These are phyloP conservation scores for Pyrrhosoma nymphula DNA, from an alignment of 2,888 invertebrate species.

Conservation along the genomic window DNA sequence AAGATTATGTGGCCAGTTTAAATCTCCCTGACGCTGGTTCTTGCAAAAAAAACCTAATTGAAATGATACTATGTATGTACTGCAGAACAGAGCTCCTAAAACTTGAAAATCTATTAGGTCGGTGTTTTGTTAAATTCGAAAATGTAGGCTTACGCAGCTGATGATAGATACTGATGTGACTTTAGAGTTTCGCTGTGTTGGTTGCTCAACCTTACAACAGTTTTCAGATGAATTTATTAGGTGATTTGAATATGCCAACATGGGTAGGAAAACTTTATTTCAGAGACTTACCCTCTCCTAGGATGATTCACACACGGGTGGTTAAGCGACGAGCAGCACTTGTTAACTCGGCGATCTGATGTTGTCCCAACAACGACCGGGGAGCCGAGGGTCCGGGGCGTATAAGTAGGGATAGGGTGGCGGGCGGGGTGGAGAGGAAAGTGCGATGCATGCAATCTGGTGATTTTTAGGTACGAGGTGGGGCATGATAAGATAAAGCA, in stretches of 20 bases:
- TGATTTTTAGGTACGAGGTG: background rate
- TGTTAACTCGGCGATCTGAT: background rate
- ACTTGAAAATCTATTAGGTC: no score
- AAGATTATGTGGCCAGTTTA: no score
- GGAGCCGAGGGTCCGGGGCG: background rate
- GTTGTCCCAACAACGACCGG: background rate
- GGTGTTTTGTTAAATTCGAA: no score
- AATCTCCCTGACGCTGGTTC: no score
- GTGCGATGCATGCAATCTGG: background rate
- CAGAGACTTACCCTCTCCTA: background rate
- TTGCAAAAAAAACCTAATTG: background rate
- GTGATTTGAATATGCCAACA: no score
- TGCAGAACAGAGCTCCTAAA: no score
- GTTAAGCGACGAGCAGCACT: background rate
- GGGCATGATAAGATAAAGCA: background rate
- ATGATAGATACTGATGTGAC: no score
- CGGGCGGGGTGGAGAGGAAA: background rate
- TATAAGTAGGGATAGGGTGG: background rate
- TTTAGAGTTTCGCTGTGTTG: no score
- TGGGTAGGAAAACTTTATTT: no score
- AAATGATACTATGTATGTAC: background rate
- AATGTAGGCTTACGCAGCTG: no score
- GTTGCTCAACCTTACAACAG: no score
- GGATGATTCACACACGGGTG: background rate
- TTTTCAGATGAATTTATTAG: no score